These are phyloP conservation scores for Myotis planiceps DNA, from an alignment of 2,797 vertebrate species.

Conservation along the genomic window DNA sequence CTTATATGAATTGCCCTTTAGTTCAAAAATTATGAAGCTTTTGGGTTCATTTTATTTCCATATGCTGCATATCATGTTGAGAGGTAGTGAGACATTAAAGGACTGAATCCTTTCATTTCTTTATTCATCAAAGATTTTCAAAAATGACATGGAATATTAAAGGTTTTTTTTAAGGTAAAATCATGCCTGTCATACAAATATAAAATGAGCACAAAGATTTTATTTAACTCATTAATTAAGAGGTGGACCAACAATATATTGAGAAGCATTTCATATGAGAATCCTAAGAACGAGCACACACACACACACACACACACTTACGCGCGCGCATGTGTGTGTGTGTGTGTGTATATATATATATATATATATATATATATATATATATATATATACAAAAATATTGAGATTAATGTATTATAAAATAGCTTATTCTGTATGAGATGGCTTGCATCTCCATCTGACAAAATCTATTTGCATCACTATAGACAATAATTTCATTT, in stretches of 20 bases:
- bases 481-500: not conserved
- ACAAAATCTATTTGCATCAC: not conserved
- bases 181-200: not conserved
- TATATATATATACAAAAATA: not conserved
- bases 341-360: too few species aligned
- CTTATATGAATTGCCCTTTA: constrained; percentile 27
- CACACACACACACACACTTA: too few species aligned
- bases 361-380: not conserved
- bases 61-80: not conserved
- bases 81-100: not conserved
- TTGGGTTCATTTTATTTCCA: not conserved
- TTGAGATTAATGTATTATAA: not conserved
- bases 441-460: not conserved
- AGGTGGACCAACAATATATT: not conserved
- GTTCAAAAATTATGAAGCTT: constrained; percentile 36
- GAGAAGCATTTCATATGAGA: not conserved
- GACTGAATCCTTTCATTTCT: not conserved
- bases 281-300: not conserved
- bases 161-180: not conserved
- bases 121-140: constrained; percentile 40
- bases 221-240: constrained; percentile 7
- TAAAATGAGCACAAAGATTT: not conserved
- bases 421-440: not conserved
- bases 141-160: constrained; percentile 15
- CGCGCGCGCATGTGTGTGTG: too few species aligned